Evolutionary conservation across 2,797 vertebrate genomes (phyloP), one percentile per base, ranked within the genome.

Genomic region (Euthynnus affinis): DNA sequence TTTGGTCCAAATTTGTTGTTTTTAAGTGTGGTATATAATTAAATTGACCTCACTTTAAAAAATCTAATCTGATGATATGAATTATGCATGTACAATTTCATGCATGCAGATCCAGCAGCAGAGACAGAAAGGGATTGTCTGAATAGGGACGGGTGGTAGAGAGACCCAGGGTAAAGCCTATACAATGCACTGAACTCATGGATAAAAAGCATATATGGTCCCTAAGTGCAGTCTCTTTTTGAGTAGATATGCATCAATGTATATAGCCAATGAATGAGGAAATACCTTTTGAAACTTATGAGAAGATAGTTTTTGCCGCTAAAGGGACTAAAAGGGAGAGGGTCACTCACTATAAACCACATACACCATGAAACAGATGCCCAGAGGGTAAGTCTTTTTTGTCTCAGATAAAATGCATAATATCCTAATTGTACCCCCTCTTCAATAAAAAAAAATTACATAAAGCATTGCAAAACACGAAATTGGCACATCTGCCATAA

Each of bases 151-250:
- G 13, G 2, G n/a, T 23, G 48, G 48, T 49, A 49, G 46, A 49
- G 18, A 49, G 6, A 6, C 18, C 18, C 7, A 49, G 17, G 46
- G 12, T 42, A 9, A 20, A 49, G 44, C 7, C 22, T 34, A 10
- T 22, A 49, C 46, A 29, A 12, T 22, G 62, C n/a, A 48, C n/a
- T 64, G 60, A 48, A 61, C 48, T 44, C 23, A 66, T 22, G n/a
- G 51, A 64, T 46, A 12, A 32, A 29, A 37, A n/a, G 14, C 9
- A n/a, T 29, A 22, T 51, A 75, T 52, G 14, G 22, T 4, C 6
- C 9, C 20, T 20, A 27, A 34, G 9, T 9, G 52, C 17, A 0
- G 7, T 53, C 37, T 27, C 3, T 29, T 32, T 48, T 48, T 32
- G 4, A 23, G 22, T 49, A 13, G 22, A 49, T 44, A 32, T 20